A percentile compares a stretch with the other conserved stretches of the same genome.
phyloP scores from a whole-genome alignment of 1,140 invertebrate genomes.

The Drosophila jambulina region DNA sequence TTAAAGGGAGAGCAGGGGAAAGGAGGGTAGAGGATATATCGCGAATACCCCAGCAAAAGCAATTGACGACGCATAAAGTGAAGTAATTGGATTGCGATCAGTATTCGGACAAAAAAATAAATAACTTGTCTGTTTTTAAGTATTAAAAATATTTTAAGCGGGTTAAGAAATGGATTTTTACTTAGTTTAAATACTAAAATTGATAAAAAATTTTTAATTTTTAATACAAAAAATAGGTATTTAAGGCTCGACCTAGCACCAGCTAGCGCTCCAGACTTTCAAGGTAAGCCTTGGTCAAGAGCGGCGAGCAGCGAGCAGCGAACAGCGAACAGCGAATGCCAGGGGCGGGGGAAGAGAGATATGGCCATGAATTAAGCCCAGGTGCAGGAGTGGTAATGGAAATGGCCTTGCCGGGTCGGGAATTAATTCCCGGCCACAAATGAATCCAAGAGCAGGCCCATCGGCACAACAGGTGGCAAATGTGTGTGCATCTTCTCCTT shows the following conservation, averaged over 20 bases:
- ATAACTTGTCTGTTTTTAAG: neutral
- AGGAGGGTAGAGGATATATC: neutral
- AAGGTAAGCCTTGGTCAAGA: conserved; percentile 9
- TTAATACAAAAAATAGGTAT: too few relatives aligned
- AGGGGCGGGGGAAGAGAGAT: accelerated
- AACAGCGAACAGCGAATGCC: neutral
- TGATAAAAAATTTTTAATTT: too few relatives aligned
- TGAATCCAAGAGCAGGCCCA: conserved; percentile 14
- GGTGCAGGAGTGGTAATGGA: conserved; percentile 12
- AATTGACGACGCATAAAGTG: neutral
- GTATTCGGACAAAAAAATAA: neutral
- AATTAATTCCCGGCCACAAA: conserved; percentile 19
- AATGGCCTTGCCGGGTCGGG: conserved; percentile 9
- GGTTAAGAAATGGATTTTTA: neutral
- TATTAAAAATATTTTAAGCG: neutral
- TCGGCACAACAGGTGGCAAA: conserved; percentile 10
- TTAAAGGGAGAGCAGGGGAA: conserved; percentile 35
- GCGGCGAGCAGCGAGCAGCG: neutral
- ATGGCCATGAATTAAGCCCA: conserved; percentile 11
- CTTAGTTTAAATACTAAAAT: neutral
- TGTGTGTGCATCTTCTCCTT: neutral
- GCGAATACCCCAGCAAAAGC: conserved; percentile 3
- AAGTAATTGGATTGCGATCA: conserved; percentile 16
- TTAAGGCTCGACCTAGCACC: neutral
- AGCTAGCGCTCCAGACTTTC: neutral